Conservation (phyloP, 2,113 vertebrate species). For the Ploceus nigricollis region DNA sequence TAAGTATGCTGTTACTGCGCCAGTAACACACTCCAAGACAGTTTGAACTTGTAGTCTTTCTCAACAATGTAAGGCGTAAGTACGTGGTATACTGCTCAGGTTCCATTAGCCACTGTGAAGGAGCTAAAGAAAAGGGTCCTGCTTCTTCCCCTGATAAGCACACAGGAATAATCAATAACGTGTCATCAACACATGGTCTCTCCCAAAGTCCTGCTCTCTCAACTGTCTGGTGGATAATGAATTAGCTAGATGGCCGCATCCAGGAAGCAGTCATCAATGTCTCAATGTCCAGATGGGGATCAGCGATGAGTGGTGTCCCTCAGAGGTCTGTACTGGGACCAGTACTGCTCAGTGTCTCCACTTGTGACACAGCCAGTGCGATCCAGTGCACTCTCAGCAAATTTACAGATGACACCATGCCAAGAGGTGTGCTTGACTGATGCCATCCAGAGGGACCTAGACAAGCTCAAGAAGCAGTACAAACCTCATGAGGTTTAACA, state of each 20-base stretch:
- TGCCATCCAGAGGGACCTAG: neutral
- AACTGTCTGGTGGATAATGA: rapidly evolving
- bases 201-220: neutral
- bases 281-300: too few relatives aligned
- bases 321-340: rapidly evolving
- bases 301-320: too few relatives aligned
- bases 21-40: neutral
- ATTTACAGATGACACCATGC: neutral
- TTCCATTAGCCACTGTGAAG: neutral
- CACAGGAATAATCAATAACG: neutral
- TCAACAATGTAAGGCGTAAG: neutral
- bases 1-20: neutral
- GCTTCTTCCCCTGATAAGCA: neutral
- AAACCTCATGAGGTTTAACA: neutral
- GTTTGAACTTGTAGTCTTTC: neutral
- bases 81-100: rapidly evolving
- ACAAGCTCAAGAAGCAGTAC: neutral
- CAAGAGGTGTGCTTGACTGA: neutral
- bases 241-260: rapidly evolving
- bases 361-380: neutral
- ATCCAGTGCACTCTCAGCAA: neutral
- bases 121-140: neutral
- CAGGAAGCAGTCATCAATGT: neutral
- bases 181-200: rapidly evolving
- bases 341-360: neutral